These are phyloP conservation scores for Cettia cetti DNA, from an alignment of 2,113 vertebrate species.

Conservation along the genomic window DNA sequence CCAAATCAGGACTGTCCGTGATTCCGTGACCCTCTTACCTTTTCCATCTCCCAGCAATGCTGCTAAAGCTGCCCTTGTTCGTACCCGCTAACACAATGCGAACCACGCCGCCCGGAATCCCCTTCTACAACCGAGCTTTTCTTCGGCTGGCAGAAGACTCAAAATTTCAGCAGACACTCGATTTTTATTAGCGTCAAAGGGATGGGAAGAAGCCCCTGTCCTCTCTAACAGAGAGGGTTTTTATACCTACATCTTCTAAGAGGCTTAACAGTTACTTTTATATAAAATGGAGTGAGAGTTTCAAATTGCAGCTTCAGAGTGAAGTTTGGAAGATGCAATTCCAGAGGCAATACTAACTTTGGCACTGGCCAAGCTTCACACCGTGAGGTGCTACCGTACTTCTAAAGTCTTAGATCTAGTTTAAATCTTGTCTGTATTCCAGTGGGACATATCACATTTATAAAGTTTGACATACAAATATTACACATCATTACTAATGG, in stretches of 20 bases:
- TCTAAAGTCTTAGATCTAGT: accelerated
- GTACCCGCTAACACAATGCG: background rate
- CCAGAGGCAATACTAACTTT: accelerated
- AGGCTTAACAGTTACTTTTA: background rate
- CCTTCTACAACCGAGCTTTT: accelerated
- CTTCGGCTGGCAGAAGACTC: background rate
- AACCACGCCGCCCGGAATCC: accelerated
- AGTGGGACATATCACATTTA: accelerated
- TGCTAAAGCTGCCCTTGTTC: no score
- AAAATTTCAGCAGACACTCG: accelerated
- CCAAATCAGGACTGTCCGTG: accelerated
- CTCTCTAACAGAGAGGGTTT: accelerated
- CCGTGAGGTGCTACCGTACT: accelerated
- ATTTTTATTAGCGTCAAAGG: accelerated
- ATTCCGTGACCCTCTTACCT: no score
- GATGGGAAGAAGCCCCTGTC: background rate
- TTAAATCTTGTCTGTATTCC: accelerated
- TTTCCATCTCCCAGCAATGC: background rate
- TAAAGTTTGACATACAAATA: no score
- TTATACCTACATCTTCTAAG: background rate
- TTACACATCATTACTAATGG: accelerated
- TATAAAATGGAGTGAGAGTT: accelerated
- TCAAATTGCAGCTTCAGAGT: background rate
- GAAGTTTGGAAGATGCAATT: no score
- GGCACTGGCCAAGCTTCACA: no score